Conservation (phyloP, 2,888 invertebrate genomes). For the Adelphocoris suturalis region DNA sequence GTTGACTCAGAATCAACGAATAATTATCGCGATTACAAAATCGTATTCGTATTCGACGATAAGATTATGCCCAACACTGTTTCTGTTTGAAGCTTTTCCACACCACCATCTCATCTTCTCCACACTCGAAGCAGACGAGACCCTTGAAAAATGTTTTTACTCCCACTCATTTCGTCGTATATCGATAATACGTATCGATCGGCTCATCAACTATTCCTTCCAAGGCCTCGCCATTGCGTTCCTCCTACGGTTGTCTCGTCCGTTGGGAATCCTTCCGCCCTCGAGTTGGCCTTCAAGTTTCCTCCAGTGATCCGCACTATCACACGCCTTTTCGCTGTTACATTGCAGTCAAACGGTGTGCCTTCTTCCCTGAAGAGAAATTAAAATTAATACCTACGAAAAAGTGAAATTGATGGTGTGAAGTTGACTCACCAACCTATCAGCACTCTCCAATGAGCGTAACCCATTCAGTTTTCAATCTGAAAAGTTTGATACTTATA, state of each 20-base stretch:
- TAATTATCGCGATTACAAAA: too few species aligned
- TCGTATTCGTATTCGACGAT: too few species aligned
- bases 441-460: too few species aligned
- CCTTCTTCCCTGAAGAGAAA: too few species aligned
- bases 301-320: neutral
- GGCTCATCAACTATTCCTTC: conserved; percentile 1
- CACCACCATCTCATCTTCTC: neutral
- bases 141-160: conserved; percentile 3
- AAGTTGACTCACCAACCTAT: too few species aligned
- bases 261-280: conserved; percentile 8
- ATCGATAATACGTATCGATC: conserved; percentile 17
- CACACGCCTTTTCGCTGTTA: neutral
- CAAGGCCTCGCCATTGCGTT: neutral
- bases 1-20: too few species aligned
- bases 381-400: too few species aligned
- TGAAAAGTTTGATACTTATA: too few species aligned
- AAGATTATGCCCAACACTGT: too few species aligned
- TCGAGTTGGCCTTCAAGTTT: neutral
- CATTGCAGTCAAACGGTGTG: too few species aligned
- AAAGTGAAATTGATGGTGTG: too few species aligned
- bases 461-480: too few species aligned
- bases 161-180: neutral
- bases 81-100: neutral
- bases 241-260: conserved; percentile 13
- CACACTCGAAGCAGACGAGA: neutral